Evolutionary conservation across 1,140 invertebrate genomes (phyloP).

Genomic region (Rhopalosiphum maidis): DNA sequence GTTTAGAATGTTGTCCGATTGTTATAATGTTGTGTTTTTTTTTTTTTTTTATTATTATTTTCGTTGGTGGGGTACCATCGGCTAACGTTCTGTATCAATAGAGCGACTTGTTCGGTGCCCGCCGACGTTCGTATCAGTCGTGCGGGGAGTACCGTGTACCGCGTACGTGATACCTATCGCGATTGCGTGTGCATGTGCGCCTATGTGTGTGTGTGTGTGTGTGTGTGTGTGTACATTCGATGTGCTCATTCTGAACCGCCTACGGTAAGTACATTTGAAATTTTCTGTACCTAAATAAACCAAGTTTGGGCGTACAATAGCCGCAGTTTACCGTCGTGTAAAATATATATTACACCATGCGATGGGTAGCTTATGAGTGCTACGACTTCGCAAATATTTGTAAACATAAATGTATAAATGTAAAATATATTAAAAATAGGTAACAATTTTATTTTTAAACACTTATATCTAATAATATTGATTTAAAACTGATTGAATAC

Average conservation of each 20-base stretch:
- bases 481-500: no score
- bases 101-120: background rate
- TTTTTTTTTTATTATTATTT: background rate
- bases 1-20: constrained; percentile 38
- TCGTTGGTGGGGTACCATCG: background rate
- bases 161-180: background rate
- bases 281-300: background rate
- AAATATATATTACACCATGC: background rate
- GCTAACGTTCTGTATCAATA: background rate
- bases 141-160: background rate
- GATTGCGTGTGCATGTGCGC: background rate
- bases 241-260: background rate
- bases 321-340: background rate
- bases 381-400: background rate
- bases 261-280: background rate
- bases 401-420: background rate
- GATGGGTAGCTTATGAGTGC: background rate
- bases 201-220: background rate
- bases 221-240: background rate
- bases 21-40: background rate
- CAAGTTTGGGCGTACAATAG: background rate
- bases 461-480: no score
- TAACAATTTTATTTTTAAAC: background rate
- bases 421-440: background rate
- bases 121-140: background rate